Percentiles rank a stretch among this genome's conserved stretches.
Conservation (phyloP, 2,888 invertebrate genomes). For the Eledona agricola region DNA sequence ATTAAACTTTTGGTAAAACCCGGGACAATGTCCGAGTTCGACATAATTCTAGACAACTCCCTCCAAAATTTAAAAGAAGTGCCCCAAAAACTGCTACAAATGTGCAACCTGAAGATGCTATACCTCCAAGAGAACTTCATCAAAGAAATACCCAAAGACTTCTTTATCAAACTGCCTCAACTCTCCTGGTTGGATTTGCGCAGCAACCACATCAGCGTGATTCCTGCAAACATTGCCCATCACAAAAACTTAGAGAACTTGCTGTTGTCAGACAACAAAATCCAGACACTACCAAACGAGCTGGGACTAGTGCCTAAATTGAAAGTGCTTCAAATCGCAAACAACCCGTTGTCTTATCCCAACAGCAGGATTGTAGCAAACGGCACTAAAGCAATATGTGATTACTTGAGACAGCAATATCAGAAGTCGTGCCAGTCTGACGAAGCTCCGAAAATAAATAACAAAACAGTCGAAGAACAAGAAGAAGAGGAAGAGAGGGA, state of each 20-base stretch:
- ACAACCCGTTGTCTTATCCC: slow-evolving; percentile 71
- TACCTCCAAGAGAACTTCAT: slow-evolving; percentile 69
- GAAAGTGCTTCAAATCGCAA: slow-evolving; percentile 69
- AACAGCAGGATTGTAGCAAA: slow-evolving; percentile 64
- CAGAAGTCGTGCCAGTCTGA: no score
- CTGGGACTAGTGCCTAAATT: slow-evolving; percentile 67
- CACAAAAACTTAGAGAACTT: slow-evolving; percentile 70
- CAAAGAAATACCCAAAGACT: slow-evolving; percentile 65
- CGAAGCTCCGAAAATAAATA: background rate
- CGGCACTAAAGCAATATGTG: slow-evolving; percentile 61
- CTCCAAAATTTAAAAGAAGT: slow-evolving; percentile 53
- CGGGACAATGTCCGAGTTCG: slow-evolving; percentile 51
- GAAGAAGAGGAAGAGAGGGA: slow-evolving; percentile 3
- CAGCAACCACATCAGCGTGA: slow-evolving; percentile 66
- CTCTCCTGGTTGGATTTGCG: slow-evolving; percentile 74
- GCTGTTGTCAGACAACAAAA: slow-evolving; percentile 70
- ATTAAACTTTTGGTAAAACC: slow-evolving; percentile 5
- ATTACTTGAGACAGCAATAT: slow-evolving; percentile 54
- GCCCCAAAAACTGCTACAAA: slow-evolving; percentile 53
- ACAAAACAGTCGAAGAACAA: slow-evolving; percentile 1
- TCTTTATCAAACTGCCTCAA: slow-evolving; percentile 67
- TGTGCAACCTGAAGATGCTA: slow-evolving; percentile 63
- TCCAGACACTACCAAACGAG: slow-evolving; percentile 70
- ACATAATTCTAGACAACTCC: slow-evolving; percentile 58
- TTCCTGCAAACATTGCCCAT: slow-evolving; percentile 68